phyloP scores from a whole-genome alignment of 35 echinoderm and acorn worm genomes.

The Holothuria glaberrima region DNA sequence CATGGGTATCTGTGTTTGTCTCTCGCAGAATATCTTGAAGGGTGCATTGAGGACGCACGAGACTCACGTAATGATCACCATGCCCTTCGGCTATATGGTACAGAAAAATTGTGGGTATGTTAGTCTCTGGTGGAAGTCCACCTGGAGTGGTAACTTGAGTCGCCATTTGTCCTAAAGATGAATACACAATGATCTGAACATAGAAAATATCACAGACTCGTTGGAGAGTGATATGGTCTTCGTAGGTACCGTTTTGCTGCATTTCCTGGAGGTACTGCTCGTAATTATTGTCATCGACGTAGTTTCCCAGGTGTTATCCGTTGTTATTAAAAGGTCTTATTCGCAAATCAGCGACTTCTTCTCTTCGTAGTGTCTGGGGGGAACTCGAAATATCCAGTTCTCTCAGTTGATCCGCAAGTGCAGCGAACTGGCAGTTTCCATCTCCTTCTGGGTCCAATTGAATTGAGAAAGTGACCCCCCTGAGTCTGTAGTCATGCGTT shows the following conservation, averaged over 20 bases:
- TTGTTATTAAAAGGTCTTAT: background rate
- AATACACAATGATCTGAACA: slow-evolving; percentile 23
- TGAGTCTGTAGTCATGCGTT: background rate
- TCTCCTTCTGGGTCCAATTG: background rate
- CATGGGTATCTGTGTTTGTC: background rate
- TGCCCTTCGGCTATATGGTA: slow-evolving; percentile 25
- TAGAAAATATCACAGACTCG: slow-evolving; percentile 23
- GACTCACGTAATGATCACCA: background rate
- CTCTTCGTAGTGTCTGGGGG: background rate
- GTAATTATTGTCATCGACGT: background rate
- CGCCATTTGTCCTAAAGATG: slow-evolving; percentile 13
- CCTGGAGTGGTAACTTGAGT: background rate
- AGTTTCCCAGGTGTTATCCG: background rate
- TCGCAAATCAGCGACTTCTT: background rate
- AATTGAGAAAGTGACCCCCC: background rate
- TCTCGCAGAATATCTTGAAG: background rate
- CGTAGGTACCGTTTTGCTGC: background rate
- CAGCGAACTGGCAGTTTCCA: slow-evolving; percentile 47
- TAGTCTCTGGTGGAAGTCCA: slow-evolving; percentile 1
- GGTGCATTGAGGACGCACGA: too few relatives aligned
- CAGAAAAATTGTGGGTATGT: background rate
- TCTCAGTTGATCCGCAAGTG: background rate
- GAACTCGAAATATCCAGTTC: background rate
- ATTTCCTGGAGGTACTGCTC: background rate
- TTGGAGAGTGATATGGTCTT: slow-evolving; percentile 24